Base-by-base conservation (phyloP, 2,113 vertebrate species). In the Siniperca knerii region DNA sequence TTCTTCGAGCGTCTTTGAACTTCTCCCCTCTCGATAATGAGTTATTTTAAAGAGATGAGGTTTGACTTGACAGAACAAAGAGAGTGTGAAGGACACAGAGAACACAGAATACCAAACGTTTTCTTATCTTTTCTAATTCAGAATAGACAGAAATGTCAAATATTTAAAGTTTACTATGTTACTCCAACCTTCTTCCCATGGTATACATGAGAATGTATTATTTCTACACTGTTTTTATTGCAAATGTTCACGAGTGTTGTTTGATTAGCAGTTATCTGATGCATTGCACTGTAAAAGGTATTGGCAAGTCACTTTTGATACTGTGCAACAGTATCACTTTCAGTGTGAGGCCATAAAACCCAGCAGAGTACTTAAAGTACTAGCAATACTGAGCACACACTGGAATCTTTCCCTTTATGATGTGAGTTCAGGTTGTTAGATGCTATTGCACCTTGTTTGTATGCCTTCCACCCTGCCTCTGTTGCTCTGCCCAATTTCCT, bases 21-120 rank as follows among this genome's bases (percentile, higher is more conserved):
- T 80, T 83, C 84, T 82, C 79, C 85, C 86, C 89, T 87, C 90
- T 72, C 11, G 67, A 92, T 95, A 90, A 93, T 93, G 87, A 87
- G 76, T 92, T 90, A 42, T 90, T 92, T 90, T 87, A 88, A 91
- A 80, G 79, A 88, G 86, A 90, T 84, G 86, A 90, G 81, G 78
- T 92, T 90, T 87, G 87, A 93, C 94, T 81, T 86, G 90, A 90
- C 65, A 58, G 87, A 90, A 92, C 87, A 91, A 90, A 90, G 85
- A 73, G 21, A 33, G 73, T 50, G 81, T 86, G 85, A 91, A 91
- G 89, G 91, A 92, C 88, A 74, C 29, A 9, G 48, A 62, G 55
- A 86, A 77, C 60, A 6, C 75, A 29, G 87, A 84, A 86, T 90
- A 75, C 89, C 68, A 87, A 90, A 87, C 46, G 69, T 81, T 75